Percentiles rank a stretch among this genome's conserved stretches.
These are phyloP conservation scores for Pseudochirops cupreus DNA, from an alignment of 2,797 vertebrate genomes.

Conservation along the genomic window DNA sequence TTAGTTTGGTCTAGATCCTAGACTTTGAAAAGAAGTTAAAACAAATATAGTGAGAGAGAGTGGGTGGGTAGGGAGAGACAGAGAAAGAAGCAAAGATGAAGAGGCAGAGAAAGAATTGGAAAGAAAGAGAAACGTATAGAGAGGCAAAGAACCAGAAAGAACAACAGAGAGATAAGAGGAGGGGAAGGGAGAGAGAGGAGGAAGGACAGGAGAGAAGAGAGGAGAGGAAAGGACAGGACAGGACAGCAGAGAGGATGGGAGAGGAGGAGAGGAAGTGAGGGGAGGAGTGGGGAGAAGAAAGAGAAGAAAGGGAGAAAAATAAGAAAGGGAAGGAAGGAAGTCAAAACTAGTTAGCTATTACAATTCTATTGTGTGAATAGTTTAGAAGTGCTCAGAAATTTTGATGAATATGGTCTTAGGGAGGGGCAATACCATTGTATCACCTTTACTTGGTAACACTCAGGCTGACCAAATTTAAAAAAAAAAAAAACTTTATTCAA, in stretches of 20 bases:
- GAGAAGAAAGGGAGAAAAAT: not conserved
- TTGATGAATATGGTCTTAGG: not conserved
- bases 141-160: not conserved
- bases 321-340: not conserved
- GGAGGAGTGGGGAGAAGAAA: not conserved
- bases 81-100: not conserved
- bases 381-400: not conserved
- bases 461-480: not conserved
- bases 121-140: not conserved
- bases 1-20: not conserved
- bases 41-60: not conserved
- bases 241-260: not conserved
- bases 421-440: not conserved
- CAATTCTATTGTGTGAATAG: not conserved
- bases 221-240: not conserved
- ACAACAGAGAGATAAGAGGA: not conserved
- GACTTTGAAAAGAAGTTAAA: not conserved
- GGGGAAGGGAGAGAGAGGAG: too few relatives aligned
- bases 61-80: too few relatives aligned
- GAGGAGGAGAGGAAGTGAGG: too few relatives aligned
- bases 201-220: too few relatives aligned
- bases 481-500: not conserved
- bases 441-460: not conserved
- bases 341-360: not conserved
- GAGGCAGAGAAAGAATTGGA: not conserved